Conservation (phyloP, 2,797 vertebrate genomes). For the Melanotaenia maccullochi region DNA sequence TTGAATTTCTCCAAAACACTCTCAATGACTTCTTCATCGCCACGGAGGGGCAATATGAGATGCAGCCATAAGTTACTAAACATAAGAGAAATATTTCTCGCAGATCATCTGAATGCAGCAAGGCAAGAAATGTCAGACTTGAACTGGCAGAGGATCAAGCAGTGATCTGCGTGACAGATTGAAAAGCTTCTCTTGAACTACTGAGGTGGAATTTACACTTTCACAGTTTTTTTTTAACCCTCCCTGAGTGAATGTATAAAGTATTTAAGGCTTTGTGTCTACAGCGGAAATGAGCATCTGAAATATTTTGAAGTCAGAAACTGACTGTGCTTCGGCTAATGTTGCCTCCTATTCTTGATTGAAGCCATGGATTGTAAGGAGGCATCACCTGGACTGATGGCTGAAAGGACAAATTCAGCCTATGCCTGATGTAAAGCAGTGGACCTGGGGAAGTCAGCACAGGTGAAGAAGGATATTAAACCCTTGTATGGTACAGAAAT, state of each 20-base stretch:
- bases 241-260: slow-evolving; percentile 39
- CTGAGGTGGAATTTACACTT: slow-evolving; percentile 20
- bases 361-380: slow-evolving; percentile 7
- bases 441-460: slow-evolving; percentile 4
- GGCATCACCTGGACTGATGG: slow-evolving; percentile 13
- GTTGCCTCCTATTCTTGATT: not conserved
- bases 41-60: slow-evolving; percentile 86
- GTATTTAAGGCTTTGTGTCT: slow-evolving; percentile 23
- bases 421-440: slow-evolving; percentile 14
- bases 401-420: slow-evolving; percentile 15
- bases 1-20: slow-evolving; percentile 82
- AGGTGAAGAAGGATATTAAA: slow-evolving; percentile 35
- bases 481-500: slow-evolving; percentile 45
- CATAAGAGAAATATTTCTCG: not conserved
- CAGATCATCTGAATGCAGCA: not conserved
- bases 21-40: slow-evolving; percentile 86
- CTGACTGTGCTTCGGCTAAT: not conserved
- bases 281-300: slow-evolving; percentile 1
- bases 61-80: slow-evolving; percentile 74
- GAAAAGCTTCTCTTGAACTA: slow-evolving; percentile 1
- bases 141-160: slow-evolving; percentile 6
- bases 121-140: not conserved
- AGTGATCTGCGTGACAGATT: slow-evolving; percentile 3
- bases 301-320: slow-evolving; percentile 22
- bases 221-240: not conserved